Percentiles rank a stretch among this genome's conserved stretches.
These are phyloP conservation scores for Hirtodrosophila alboralis DNA, from an alignment of 2,888 invertebrate species.

Conservation along the genomic window DNA sequence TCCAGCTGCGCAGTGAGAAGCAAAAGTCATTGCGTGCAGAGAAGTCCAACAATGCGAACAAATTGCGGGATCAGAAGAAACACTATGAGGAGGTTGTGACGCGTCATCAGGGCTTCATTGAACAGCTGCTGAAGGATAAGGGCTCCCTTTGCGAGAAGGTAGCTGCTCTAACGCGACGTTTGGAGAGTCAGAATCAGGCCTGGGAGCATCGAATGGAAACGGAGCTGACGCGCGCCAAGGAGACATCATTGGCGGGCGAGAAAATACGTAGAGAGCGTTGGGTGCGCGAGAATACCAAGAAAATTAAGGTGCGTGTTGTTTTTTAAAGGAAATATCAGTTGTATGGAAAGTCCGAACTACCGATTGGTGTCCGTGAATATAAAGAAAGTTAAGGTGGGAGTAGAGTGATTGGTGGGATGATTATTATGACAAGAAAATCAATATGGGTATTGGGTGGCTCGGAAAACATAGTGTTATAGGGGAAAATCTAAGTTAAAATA, in stretches of 20 bases:
- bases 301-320: conserved; percentile 88
- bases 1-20: conserved; percentile 83
- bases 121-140: conserved; percentile 92
- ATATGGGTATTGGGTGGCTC: too few species aligned
- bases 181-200: conserved; percentile 86
- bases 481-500: too few species aligned
- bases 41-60: conserved; percentile 84
- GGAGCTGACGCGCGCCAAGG: conserved; percentile 90
- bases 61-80: conserved; percentile 86
- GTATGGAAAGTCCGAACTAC: too few species aligned
- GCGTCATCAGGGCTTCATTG: conserved; percentile 92
- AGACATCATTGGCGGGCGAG: conserved; percentile 91
- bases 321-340: too few species aligned
- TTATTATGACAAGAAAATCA: too few species aligned
- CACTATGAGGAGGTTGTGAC: conserved; percentile 90
- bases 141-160: conserved; percentile 88
- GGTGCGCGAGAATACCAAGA: conserved; percentile 93
- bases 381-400: too few species aligned
- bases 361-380: too few species aligned
- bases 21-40: conserved; percentile 83
- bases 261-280: conserved; percentile 90
- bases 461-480: too few species aligned
- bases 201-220: conserved; percentile 90
- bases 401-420: too few species aligned
- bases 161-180: conserved; percentile 82